These are phyloP conservation scores for Eilema depressum DNA, from an alignment of 2,888 invertebrate species.

Conservation along the genomic window DNA sequence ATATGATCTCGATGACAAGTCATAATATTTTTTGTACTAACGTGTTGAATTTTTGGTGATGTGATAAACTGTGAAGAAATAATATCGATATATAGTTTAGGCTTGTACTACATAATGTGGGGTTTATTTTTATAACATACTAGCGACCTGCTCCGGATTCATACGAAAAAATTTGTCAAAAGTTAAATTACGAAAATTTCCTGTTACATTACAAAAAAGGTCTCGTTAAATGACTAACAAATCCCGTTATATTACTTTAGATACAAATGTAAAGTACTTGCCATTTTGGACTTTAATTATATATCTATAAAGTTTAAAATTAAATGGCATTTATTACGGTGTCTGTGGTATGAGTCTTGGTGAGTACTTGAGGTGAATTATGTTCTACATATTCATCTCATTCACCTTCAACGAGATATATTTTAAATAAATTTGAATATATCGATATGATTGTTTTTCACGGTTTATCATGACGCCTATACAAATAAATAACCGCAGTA, in stretches of 20 bases:
- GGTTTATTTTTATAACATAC: not conserved
- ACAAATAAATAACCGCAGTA: not conserved
- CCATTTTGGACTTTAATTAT: too few relatives aligned
- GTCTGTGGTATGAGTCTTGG: too few relatives aligned
- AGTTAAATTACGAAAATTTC: not conserved
- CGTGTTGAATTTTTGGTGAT: slow-evolving; percentile 8
- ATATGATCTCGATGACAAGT: slow-evolving; percentile 42
- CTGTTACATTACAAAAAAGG: not conserved
- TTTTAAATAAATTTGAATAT: not conserved
- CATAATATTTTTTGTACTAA: slow-evolving; percentile 29
- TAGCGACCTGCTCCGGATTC: not conserved
- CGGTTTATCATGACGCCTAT: not conserved
- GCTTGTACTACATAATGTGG: too few relatives aligned
- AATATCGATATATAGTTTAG: not conserved
- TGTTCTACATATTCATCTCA: not conserved
- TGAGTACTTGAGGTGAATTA: not conserved
- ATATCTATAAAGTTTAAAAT: too few relatives aligned
- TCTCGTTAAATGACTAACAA: not conserved
- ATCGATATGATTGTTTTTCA: not conserved
- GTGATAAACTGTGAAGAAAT: not conserved
- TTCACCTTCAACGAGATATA: not conserved
- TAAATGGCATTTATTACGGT: too few relatives aligned
- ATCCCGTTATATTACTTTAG: not conserved
- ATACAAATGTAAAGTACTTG: too few relatives aligned
- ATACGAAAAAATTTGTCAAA: not conserved